A percentile compares a stretch with the other conserved stretches of the same genome.
These are phyloP conservation scores for Hirtodrosophila cameraria DNA, from an alignment of 2,888 invertebrate genomes.

Conservation along the genomic window DNA sequence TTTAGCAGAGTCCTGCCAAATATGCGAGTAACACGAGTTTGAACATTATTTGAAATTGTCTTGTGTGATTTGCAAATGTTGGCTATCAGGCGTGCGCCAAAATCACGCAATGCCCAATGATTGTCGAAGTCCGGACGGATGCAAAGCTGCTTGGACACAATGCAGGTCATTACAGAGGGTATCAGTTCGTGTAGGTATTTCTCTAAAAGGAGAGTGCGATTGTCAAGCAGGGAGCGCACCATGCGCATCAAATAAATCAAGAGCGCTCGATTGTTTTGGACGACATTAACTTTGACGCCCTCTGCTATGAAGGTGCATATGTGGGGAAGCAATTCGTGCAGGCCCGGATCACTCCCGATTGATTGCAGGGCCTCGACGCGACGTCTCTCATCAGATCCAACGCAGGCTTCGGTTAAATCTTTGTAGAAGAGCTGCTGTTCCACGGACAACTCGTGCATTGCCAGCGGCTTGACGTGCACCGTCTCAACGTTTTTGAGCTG, in stretches of 20 bases:
- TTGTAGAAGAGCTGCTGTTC: constrained; percentile 99
- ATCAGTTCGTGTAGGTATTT: constrained; percentile 99
- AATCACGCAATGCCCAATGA: constrained; percentile 99
- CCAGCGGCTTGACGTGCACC: constrained; percentile 96
- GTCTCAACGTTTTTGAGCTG: constrained; percentile 96
- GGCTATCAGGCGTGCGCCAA: constrained; percentile 96
- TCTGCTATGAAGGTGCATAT: constrained; percentile 99
- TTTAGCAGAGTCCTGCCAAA: constrained; percentile 91
- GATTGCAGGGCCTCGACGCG: constrained; percentile 90
- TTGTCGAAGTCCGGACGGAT: constrained; percentile 98
- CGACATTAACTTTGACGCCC: constrained; percentile 98
- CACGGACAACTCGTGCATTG: constrained; percentile 97
- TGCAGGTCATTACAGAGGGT: constrained; percentile 98
- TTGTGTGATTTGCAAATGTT: constrained; percentile 98
- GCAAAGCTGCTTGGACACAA: constrained; percentile 97
- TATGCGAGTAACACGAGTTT: constrained; percentile 94
- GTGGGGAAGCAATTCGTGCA: constrained; percentile 98
- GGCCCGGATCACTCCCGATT: constrained; percentile 96
- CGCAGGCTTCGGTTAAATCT: constrained; percentile 99
- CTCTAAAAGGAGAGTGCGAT: constrained; percentile 97
- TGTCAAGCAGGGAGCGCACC: constrained; percentile 98
- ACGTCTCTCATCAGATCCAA: constrained; percentile 97
- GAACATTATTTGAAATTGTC: constrained; percentile 97
- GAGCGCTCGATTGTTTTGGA: constrained; percentile 97
- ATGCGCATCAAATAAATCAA: constrained; percentile 99